Conservation (phyloP, 1,140 invertebrate genomes). For the Tetranychus cinnabarinus region DNA sequence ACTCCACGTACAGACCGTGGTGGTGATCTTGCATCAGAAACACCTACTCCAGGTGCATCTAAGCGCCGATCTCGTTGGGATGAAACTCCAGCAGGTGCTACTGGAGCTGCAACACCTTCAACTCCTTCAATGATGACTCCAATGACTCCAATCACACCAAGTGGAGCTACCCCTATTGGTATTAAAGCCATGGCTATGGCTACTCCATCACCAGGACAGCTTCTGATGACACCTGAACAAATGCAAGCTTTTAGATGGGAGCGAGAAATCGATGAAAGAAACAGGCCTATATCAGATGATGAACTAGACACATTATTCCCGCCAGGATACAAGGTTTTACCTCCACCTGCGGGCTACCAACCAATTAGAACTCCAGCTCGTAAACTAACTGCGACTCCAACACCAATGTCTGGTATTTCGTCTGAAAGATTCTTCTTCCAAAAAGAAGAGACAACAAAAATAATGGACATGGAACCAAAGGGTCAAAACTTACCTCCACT, state of each 20-base stretch:
- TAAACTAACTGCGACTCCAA: slow-evolving; percentile 92
- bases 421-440: slow-evolving; percentile 64
- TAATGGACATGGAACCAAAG: slow-evolving; percentile 86
- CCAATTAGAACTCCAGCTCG: slow-evolving; percentile 90
- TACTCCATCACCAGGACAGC: slow-evolving; percentile 78
- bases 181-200: slow-evolving; percentile 91
- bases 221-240: slow-evolving; percentile 97
- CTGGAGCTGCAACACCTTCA: slow-evolving; percentile 29
- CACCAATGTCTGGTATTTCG: slow-evolving; percentile 32
- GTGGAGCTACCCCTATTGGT: slow-evolving; percentile 71
- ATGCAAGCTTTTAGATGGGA: slow-evolving; percentile 96
- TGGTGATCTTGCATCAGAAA: slow-evolving; percentile 59
- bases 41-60: slow-evolving; percentile 64
- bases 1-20: slow-evolving; percentile 74
- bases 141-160: slow-evolving; percentile 32
- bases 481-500: slow-evolving; percentile 81
- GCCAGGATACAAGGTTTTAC: slow-evolving; percentile 87
- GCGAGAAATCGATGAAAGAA: slow-evolving; percentile 91
- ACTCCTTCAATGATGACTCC: slow-evolving; percentile 35
- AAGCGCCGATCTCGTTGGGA: slow-evolving; percentile 89
- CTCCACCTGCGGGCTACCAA: slow-evolving; percentile 82
- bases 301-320: slow-evolving; percentile 93
- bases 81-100: slow-evolving; percentile 49
- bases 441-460: slow-evolving; percentile 44
- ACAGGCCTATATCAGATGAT: slow-evolving; percentile 82